Percentiles rank a stretch among this genome's conserved stretches.
Conservation (phyloP, 2,888 invertebrate species). For the Apotomis turbidana region DNA sequence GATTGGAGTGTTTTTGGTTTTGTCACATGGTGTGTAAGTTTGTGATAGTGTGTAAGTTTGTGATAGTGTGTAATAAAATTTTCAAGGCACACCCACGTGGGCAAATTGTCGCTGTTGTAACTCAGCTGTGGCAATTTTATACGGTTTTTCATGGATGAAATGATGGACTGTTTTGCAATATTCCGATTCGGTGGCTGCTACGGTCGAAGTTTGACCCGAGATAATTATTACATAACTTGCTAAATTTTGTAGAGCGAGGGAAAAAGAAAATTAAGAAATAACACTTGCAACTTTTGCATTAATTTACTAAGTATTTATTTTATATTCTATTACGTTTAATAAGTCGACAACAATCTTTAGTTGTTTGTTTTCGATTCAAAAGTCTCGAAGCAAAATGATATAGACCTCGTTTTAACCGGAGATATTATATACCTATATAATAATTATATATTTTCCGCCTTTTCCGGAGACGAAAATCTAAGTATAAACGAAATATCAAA, state of each 20-base stretch:
- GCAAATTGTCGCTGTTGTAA: conserved; percentile 37
- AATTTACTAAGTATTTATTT: no score
- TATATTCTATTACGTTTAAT: no score
- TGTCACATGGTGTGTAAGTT: conserved; percentile 22
- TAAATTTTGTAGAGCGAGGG: not conserved
- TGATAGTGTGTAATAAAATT: conserved; percentile 41
- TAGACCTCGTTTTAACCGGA: no score
- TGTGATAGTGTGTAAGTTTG: conserved; percentile 39
- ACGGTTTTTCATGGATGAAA: conserved; percentile 47
- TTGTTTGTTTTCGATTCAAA: no score
- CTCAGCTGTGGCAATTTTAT: conserved; percentile 34
- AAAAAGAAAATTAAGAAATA: not conserved
- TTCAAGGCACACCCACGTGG: conserved; percentile 41
- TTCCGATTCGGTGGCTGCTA: conserved; percentile 5
- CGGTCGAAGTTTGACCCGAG: conserved; percentile 20
- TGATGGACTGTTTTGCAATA: conserved; percentile 47
- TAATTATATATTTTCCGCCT: no score
- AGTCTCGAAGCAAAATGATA: no score
- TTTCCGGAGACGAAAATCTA: no score
- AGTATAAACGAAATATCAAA: no score
- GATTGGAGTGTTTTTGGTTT: conserved; percentile 17
- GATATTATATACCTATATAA: no score
- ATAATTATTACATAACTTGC: not conserved
- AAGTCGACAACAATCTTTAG: no score
- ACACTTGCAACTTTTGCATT: not conserved